These are phyloP conservation scores for Acrocephalus arundinaceus DNA, from an alignment of 2,113 vertebrate genomes.

Conservation along the genomic window DNA sequence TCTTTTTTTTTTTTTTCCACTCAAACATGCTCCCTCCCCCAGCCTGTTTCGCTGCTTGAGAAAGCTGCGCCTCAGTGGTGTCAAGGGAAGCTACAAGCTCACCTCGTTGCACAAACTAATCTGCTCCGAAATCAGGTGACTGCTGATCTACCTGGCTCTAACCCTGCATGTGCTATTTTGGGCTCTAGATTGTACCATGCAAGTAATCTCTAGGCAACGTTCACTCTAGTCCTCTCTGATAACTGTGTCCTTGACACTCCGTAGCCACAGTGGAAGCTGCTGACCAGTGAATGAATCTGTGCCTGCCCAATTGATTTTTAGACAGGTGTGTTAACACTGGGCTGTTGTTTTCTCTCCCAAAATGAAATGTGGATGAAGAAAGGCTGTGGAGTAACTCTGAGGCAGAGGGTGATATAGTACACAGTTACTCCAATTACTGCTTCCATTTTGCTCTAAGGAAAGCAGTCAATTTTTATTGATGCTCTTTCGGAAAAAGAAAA, in stretches of 20 bases:
- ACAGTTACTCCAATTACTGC: background rate
- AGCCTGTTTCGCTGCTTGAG: conserved; percentile 97
- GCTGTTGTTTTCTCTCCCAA: background rate
- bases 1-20: background rate
- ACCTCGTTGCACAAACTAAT: conserved; percentile 98
- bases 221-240: conserved; percentile 34
- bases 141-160: conserved; percentile 69
- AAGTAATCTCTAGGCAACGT: conserved; percentile 30
- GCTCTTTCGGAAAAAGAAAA: background rate
- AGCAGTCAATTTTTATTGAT: background rate
- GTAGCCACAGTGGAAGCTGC: background rate
- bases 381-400: background rate
- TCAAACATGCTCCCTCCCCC: conserved; percentile 60
- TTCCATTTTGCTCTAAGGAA: background rate
- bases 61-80: conserved; percentile 98
- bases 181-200: conserved; percentile 34
- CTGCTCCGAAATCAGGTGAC: conserved; percentile 99
- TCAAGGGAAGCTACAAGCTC: conserved; percentile 98
- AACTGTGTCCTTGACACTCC: background rate
- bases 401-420: background rate
- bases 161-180: conserved; percentile 74
- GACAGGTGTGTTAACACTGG: background rate
- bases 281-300: background rate
- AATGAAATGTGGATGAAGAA: background rate
- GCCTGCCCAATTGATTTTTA: background rate